These are phyloP conservation scores for Cyclargus thomasi DNA, from an alignment of 1,140 invertebrate species.

Conservation along the genomic window DNA sequence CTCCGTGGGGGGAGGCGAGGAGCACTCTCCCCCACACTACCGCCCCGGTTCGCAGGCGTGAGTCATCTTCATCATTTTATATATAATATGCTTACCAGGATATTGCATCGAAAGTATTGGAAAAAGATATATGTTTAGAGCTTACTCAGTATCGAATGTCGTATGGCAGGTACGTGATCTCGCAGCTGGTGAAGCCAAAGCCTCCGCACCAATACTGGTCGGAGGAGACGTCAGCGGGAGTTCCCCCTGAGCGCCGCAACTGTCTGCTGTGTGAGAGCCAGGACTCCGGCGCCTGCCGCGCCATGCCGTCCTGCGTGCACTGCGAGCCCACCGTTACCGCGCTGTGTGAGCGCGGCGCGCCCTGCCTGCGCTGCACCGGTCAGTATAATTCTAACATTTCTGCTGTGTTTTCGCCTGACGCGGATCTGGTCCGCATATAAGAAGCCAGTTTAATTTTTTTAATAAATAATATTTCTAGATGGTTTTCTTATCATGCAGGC, in stretches of 20 bases:
- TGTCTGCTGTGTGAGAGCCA: slow-evolving; percentile 59
- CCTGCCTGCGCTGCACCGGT: slow-evolving; percentile 60
- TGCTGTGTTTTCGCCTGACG: no score
- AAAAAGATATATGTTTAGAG: background rate
- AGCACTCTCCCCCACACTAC: slow-evolving; percentile 51
- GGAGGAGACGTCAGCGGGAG: slow-evolving; percentile 54
- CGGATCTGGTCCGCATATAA: no score
- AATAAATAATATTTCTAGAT: no score
- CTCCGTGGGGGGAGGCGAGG: slow-evolving; percentile 44
- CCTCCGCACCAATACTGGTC: slow-evolving; percentile 66
- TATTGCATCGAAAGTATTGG: background rate
- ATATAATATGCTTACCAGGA: no score
- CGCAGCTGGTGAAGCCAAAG: slow-evolving; percentile 61
- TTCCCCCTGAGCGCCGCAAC: slow-evolving; percentile 64
- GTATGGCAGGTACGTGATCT: slow-evolving; percentile 51
- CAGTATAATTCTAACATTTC: background rate
- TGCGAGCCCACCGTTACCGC: slow-evolving; percentile 65
- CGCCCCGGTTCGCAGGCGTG: slow-evolving; percentile 59
- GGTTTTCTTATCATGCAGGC: no score
- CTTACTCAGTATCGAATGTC: background rate
- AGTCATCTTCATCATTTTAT: slow-evolving; percentile 21
- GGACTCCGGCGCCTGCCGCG: slow-evolving; percentile 59
- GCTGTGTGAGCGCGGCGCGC: slow-evolving; percentile 56
- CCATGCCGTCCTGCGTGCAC: slow-evolving; percentile 64
- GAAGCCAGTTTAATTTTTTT: no score